Base-by-base conservation (phyloP, 1,140 invertebrate genomes). In the Coboldia fuscipes region DNA sequence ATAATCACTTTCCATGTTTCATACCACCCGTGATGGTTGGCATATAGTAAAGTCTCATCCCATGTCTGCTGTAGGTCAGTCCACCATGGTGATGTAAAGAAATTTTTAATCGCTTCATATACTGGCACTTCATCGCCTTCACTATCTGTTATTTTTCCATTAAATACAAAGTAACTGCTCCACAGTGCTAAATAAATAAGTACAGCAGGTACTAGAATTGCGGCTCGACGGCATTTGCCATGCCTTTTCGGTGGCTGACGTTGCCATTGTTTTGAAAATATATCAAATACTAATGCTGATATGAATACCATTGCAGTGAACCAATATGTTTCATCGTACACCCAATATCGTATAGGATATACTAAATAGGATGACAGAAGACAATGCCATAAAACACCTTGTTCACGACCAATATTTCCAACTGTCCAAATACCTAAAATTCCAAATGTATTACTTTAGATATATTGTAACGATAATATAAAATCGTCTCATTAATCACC, bases 81-180 rank as follows among this genome's bases (percentile, higher is more conserved):
- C 70, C 70, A 73, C 68, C 68, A 72, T 9, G 84, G 83, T 8
- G 85, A 89, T 2, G 79, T 85, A 36, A 93, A 73, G 47, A 96
- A 88, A 53, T 94, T 83, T 41, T 76, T 66, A 1, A 90, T 40
- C 1, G 86, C 85, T 52, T 93, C 88, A 34, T 82, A 70, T 5
- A 90, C 53, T 36, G 82, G 84, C 1, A 90, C 72, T 48, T 82
- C 73, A 42, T 90, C 82, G 4, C 85, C 88, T 39, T 90, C 75
- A 34, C 72, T 74, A 45, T 86, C 82, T 1, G 73, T 78, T 12
- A 94, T 63, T 27, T 70, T 76, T 10, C 83, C 82, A 50, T 93
- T 92, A 54, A 90, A 93, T 53, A 85, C 89, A 12, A 96, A 57
- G 39, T 75, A 84, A 18, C 75, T 75, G 16, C 58, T 51, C 73